Evolutionary conservation across 2,888 invertebrate species (phyloP).

Genomic region (Tipula helvola): DNA sequence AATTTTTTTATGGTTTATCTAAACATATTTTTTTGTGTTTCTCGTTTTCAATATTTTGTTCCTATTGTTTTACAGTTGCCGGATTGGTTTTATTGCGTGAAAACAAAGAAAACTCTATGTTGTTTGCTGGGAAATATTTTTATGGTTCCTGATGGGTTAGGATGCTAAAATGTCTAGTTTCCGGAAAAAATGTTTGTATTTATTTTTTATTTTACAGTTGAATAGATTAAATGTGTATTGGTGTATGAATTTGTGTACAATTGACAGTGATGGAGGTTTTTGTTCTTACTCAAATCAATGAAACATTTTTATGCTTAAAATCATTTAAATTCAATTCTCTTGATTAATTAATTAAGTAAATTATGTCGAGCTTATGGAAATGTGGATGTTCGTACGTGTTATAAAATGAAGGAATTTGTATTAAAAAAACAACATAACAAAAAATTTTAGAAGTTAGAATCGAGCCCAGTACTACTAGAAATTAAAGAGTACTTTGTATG

Average conservation of each 20-base stretch:
- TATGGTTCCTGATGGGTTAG: neutral
- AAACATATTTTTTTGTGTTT: neutral
- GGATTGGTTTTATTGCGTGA: neutral
- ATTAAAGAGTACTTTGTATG: no score
- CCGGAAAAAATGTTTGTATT: neutral
- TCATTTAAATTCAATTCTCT: neutral
- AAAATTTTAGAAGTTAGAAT: no score
- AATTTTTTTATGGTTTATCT: neutral
- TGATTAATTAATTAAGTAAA: neutral
- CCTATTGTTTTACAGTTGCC: neutral
- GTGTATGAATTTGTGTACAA: neutral
- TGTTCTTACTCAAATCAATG: neutral
- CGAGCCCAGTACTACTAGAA: no score
- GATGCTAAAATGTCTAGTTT: neutral
- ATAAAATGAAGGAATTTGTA: no score
- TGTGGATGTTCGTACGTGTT: no score
- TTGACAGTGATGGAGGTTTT: neutral
- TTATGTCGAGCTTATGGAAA: no score
- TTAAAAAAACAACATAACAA: no score
- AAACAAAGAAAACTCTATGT: neutral
- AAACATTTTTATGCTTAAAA: neutral
- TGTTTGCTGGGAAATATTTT: neutral
- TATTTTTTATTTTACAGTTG: neutral
- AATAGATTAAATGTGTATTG: neutral
- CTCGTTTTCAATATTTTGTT: neutral